phyloP scores from a whole-genome alignment of 2,113 vertebrate species.

The Peromyscus californicus region DNA sequence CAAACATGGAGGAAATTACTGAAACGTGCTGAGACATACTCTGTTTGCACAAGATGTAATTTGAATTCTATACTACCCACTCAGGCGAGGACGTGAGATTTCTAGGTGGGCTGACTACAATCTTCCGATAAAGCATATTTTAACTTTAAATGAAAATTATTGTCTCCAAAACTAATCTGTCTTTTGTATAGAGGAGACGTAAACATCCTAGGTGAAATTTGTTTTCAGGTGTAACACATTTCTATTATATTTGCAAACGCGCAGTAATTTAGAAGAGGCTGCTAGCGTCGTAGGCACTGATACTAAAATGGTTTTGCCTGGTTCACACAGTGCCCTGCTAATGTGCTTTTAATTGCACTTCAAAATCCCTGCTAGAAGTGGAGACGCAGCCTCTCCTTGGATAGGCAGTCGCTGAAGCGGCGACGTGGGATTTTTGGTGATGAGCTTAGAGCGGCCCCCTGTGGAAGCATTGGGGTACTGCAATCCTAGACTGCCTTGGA shows the following conservation, averaged over 20 bases:
- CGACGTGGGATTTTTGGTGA: not conserved
- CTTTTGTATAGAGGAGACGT: not conserved
- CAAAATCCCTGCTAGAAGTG: not conserved
- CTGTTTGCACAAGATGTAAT: not conserved
- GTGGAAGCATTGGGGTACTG: slow-evolving; percentile 65
- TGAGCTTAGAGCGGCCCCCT: slow-evolving; percentile 84
- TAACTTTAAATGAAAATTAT: slow-evolving; percentile 3
- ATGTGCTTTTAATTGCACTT: slow-evolving; percentile 47
- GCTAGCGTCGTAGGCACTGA: not conserved
- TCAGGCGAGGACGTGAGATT: not conserved
- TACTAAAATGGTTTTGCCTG: slow-evolving; percentile 22
- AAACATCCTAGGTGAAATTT: not conserved
- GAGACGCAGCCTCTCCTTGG: not conserved
- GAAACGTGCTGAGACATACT: not conserved
- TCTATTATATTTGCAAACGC: not conserved
- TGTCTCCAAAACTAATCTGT: not conserved
- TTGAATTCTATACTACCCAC: not conserved
- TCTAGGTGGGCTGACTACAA: not conserved
- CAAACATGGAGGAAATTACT: not conserved
- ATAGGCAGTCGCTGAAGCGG: accelerated
- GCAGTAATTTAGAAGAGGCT: not conserved
- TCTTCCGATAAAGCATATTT: not conserved
- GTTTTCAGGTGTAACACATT: not conserved
- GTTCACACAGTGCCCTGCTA: slow-evolving; percentile 23
- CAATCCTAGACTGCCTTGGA: not conserved